Base-by-base conservation (phyloP, 2,888 invertebrate species). In the Yponomeuta sedellus region DNA sequence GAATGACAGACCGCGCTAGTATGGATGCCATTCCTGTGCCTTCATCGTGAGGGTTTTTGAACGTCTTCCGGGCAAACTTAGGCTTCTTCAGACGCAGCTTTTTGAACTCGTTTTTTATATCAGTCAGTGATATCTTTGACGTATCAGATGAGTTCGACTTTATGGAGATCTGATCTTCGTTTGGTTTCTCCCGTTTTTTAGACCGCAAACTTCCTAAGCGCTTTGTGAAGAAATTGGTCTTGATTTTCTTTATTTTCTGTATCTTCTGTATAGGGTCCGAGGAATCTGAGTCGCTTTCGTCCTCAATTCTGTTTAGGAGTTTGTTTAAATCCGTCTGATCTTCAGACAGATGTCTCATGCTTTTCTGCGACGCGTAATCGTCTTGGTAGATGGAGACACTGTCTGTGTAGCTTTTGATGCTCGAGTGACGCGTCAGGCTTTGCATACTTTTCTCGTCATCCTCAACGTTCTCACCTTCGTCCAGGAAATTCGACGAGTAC, bases 11-110 rank as follows among this genome's bases (percentile, higher is more conserved):
- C 69, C 93, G 88, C 10, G 94, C 94, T 20, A 95, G 81, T 63
- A 94, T 86, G 16, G 94, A 93, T 0, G 94, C 94, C 92, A 95
- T 94, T 1, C 93, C 92, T 66, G 92, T 92, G 1, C 92, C 92
- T 72, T 92, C 91, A 52, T 91, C 92, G 65, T 81, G 57, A 70
- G 80, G 82, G 71, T 81, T 82, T n/a, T 73, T 71, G 64, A 76
- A 79, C 2, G 85, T 75, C 74, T 84, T 88, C 20, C 78, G 77
- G 61, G 88, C 78, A 10, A 39, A 22, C 22, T 66, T 66, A 16
- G 39, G 52, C 19, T 57, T 61, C 68, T 83, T 85, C 0, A 85
- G 84, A 16, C 82, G 80, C 1, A 90, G 78, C 70, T 85, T 91
- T 68, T 86, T 90, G 25, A 90, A 80, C 68, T 91, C 88, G 44